Conservation (phyloP, 2,888 invertebrate genomes). For the Drosophila neonasuta region DNA sequence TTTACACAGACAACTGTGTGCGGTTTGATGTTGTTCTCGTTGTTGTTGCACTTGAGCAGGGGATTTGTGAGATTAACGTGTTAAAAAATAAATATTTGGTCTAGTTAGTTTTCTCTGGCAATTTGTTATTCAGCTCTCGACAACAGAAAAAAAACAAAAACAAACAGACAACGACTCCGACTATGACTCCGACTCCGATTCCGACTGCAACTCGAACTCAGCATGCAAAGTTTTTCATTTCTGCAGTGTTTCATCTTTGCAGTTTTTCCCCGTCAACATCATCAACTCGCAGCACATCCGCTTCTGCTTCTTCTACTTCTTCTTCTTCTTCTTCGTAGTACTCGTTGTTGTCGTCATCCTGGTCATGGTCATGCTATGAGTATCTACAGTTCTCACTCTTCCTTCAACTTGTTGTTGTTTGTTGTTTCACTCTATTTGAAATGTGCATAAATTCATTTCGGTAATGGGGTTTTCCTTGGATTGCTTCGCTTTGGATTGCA, state of each 20-base stretch:
- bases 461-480: conserved; percentile 70
- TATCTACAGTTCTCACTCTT: conserved; percentile 10
- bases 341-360: conserved; percentile 42
- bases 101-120: conserved; percentile 73
- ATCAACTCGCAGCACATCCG: conserved; percentile 49
- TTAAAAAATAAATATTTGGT: conserved; percentile 79
- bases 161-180: conserved; percentile 13
- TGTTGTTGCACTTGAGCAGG: conserved; percentile 59
- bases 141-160: conserved; percentile 64
- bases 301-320: conserved; percentile 17
- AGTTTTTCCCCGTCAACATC: conserved; percentile 47
- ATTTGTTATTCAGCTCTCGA: conserved; percentile 67
- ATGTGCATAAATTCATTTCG: conserved; percentile 75
- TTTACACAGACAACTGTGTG: conserved; percentile 71
- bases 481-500: conserved; percentile 31
- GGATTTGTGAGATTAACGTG: conserved; percentile 77
- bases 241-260: conserved; percentile 48
- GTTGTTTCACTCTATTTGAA: conserved; percentile 64
- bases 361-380: conserved; percentile 28
- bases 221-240: conserved; percentile 51
- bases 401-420: conserved; percentile 36
- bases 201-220: conserved; percentile 1
- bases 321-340: conserved; percentile 41
- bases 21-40: conserved; percentile 45
- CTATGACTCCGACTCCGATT: not conserved